Base-by-base conservation (phyloP, 1,140 invertebrate genomes). In the Penaeus vannamei region DNA sequence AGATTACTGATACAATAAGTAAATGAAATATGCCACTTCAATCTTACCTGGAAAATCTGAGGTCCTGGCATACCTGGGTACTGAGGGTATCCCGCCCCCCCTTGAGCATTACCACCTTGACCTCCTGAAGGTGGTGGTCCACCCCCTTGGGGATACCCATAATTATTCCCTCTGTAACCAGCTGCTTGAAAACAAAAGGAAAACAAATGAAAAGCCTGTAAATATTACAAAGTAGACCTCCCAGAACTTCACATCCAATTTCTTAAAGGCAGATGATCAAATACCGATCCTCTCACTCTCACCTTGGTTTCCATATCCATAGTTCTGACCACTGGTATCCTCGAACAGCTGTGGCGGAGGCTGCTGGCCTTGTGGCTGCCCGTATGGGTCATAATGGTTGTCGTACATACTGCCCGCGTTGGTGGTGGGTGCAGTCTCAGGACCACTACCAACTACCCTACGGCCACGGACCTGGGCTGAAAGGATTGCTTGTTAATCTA, bases 301-400 rank as follows among this genome's bases (percentile, higher is more conserved):
- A 91, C 90, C 87, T 88, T 87, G 88, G 8, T 90, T 77, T 32
- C 82, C 69, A 86, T 91, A 91, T 23, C 61, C 85, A 72, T 90
- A 91, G 22, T 79, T 89, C 59, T 86, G 87, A 23, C 80, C 69
- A 76, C 90, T 91, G 60, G 90, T 91, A 36, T 91, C 90, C 53
- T 91, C 90, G 83, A 91, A 91, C 61, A 91, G 88, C 82, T 91
- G 90, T 46, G 90, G 90, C 17, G 83, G 87, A 36, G 86, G 83
- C 26, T 89, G 90, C 62, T 88, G 90, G 19, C 61, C 59, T 17
- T 62, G 36, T 14, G 87, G 87, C 29, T 89, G 87, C 59, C 87
- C 87, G 23, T 89, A 89, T 14, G 32, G 23, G 42, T 89, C 82
- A 77, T 89, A 89, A 59, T 82, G 77, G 46, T 69, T 83, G n/a